phyloP scores from a whole-genome alignment of 2,888 invertebrate genomes.

The Agapetus fuscipes region DNA sequence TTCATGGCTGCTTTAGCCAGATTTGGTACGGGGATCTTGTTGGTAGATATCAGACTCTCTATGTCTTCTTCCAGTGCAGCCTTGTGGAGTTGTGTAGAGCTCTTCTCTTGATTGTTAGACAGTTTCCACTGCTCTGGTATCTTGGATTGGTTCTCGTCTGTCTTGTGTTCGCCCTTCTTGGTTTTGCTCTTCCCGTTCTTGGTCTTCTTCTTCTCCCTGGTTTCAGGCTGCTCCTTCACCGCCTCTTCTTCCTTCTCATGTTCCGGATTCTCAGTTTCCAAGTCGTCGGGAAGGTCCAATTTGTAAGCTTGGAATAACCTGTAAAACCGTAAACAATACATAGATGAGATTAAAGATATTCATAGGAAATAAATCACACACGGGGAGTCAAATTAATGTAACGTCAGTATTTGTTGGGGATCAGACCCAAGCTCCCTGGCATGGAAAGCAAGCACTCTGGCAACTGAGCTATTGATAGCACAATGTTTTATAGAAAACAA shows the following conservation, averaged over 20 bases:
- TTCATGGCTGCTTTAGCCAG: slow-evolving; percentile 7
- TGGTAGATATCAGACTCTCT: slow-evolving; percentile 42
- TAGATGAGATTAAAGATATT: too few relatives aligned
- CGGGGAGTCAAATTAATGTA: too few relatives aligned
- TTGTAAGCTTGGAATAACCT: slow-evolving; percentile 71
- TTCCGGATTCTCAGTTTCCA: slow-evolving; percentile 37
- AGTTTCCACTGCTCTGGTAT: slow-evolving; percentile 17
- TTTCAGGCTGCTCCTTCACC: slow-evolving; percentile 25
- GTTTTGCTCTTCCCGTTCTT: slow-evolving; percentile 37
- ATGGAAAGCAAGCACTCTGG: too few relatives aligned
- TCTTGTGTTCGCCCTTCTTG: slow-evolving; percentile 35
- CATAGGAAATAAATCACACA: too few relatives aligned
- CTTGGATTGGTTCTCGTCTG: slow-evolving; percentile 24
- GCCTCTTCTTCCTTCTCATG: slow-evolving; percentile 23
- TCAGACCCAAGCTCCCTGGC: too few relatives aligned
- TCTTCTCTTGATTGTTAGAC: slow-evolving; percentile 25
- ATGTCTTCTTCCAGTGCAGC: slow-evolving; percentile 36
- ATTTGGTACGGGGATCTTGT: slow-evolving; percentile 31
- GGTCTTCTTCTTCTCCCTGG: slow-evolving; percentile 36
- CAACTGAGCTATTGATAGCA: too few relatives aligned
- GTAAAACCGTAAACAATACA: too few relatives aligned
- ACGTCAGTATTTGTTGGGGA: too few relatives aligned
- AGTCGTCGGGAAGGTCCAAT: slow-evolving; percentile 52
- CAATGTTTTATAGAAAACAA: too few relatives aligned
- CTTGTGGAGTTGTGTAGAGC: slow-evolving; percentile 24